phyloP scores from a whole-genome alignment of 2,113 vertebrate genomes.

The Chamaetylas fuelleborni region DNA sequence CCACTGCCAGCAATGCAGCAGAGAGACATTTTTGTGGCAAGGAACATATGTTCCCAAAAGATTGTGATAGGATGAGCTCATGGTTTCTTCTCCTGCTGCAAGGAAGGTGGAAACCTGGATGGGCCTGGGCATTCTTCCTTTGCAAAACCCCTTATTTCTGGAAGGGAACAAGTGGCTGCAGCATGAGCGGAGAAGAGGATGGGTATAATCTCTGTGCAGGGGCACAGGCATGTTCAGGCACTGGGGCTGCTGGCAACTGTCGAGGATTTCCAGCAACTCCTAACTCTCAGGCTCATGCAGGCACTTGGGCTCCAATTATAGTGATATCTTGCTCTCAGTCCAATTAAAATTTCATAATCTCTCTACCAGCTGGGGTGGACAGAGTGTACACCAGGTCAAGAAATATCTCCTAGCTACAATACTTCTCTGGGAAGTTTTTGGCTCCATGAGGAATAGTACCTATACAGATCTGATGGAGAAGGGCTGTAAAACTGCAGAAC shows the following conservation, averaged over 20 bases:
- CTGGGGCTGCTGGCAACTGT: neutral
- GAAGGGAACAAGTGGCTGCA: neutral
- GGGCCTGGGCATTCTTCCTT: neutral
- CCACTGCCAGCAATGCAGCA: neutral
- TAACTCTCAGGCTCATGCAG: neutral
- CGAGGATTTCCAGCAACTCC: slow-evolving; percentile 24
- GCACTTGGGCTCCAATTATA: slow-evolving; percentile 72
- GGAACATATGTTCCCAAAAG: neutral
- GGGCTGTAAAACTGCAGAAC: slow-evolving; percentile 19
- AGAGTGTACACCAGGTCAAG: slow-evolving; percentile 58
- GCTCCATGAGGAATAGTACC: slow-evolving; percentile 55
- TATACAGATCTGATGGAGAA: slow-evolving; percentile 26
- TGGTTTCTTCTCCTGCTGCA: neutral
- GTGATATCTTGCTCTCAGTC: slow-evolving; percentile 70
- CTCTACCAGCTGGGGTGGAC: slow-evolving; percentile 47
- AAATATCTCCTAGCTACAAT: slow-evolving; percentile 63
- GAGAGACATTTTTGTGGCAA: neutral
- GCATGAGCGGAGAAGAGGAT: neutral
- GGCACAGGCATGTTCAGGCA: neutral
- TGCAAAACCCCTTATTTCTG: neutral
- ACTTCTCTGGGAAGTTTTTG: slow-evolving; percentile 53
- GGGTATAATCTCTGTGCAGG: neutral
- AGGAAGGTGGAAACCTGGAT: neutral
- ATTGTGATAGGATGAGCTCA: neutral
- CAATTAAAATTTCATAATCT: slow-evolving; percentile 76